phyloP scores from a whole-genome alignment of 1,140 invertebrate species.

The Helicoverpa zea region DNA sequence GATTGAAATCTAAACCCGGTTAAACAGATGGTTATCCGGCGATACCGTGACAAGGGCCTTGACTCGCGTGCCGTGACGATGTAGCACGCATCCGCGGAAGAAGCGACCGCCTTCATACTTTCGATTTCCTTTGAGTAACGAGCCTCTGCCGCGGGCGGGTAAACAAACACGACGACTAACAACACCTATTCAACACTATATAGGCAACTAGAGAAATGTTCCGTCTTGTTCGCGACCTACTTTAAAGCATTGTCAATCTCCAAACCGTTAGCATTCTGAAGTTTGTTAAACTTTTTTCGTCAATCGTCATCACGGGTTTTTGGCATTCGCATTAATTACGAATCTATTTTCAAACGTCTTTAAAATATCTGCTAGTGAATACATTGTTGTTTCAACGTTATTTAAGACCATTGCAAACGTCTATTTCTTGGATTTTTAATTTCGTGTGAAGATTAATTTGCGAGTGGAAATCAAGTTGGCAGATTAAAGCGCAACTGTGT shows the following conservation, averaged over 20 bases:
- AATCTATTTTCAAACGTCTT: not conserved
- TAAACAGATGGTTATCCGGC: slow-evolving; percentile 26
- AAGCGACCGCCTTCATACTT: slow-evolving; percentile 39
- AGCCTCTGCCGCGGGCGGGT: slow-evolving; percentile 10
- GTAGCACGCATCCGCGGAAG: slow-evolving; percentile 42
- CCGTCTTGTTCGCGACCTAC: slow-evolving; percentile 33
- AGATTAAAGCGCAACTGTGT: slow-evolving; percentile 13
- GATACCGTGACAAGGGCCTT: slow-evolving; percentile 27
- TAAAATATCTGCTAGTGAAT: slow-evolving; percentile 18
- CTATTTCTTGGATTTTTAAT: not conserved
- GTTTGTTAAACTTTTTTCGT: slow-evolving; percentile 32
- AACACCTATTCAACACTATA: slow-evolving; percentile 32
- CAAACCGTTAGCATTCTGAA: slow-evolving; percentile 41
- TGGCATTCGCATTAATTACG: slow-evolving; percentile 40
- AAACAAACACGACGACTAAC: slow-evolving; percentile 25
- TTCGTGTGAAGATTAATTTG: not conserved
- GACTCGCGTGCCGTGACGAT: slow-evolving; percentile 39
- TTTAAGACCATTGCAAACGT: not conserved
- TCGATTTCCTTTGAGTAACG: slow-evolving; percentile 42
- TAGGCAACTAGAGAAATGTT: slow-evolving; percentile 23
- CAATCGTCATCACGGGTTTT: slow-evolving; percentile 3
- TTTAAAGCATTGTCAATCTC: slow-evolving; percentile 27
- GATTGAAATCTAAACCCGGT: slow-evolving; percentile 24
- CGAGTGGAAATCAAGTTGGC: slow-evolving; percentile 8
- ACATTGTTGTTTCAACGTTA: slow-evolving; percentile 20